A percentile compares a stretch with the other conserved stretches of the same genome.
Conservation (phyloP, 64 coral and sea anemone species). For the Montipora foliosa region DNA sequence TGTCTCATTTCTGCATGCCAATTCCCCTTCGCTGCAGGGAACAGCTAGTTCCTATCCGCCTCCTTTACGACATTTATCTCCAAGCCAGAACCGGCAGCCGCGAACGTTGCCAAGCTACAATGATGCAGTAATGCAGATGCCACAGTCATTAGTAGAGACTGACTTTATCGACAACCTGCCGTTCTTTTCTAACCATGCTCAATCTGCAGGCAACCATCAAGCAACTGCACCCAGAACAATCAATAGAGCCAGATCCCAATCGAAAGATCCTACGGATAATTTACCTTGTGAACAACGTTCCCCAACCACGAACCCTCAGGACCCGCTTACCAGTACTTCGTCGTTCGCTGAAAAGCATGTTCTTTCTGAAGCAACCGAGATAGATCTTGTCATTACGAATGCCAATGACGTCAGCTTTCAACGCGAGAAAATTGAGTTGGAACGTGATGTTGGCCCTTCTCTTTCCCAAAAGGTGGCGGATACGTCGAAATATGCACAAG, state of each 20-base stretch:
- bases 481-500: no score
- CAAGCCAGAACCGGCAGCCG: no score
- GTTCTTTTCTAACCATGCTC: no score
- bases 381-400: not conserved
- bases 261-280: not conserved
- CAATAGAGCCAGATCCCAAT: not conserved
- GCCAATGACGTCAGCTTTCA: not conserved
- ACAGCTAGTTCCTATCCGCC: no score
- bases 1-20: no score
- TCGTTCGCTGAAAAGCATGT: not conserved
- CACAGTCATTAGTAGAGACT: not conserved
- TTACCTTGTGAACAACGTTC: not conserved
- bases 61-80: no score
- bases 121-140: not conserved
- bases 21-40: no score
- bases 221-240: no score
- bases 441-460: not conserved
- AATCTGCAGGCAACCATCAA: not conserved
- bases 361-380: no score
- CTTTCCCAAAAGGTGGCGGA: not conserved
- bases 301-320: not conserved
- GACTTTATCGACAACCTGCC: no score
- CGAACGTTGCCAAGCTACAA: not conserved
- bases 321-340: no score
- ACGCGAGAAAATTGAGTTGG: not conserved